Evolutionary conservation across 2,888 invertebrate species (phyloP), one percentile per base, ranked within the genome.

Genomic region (Drosophila neotestacea): DNA sequence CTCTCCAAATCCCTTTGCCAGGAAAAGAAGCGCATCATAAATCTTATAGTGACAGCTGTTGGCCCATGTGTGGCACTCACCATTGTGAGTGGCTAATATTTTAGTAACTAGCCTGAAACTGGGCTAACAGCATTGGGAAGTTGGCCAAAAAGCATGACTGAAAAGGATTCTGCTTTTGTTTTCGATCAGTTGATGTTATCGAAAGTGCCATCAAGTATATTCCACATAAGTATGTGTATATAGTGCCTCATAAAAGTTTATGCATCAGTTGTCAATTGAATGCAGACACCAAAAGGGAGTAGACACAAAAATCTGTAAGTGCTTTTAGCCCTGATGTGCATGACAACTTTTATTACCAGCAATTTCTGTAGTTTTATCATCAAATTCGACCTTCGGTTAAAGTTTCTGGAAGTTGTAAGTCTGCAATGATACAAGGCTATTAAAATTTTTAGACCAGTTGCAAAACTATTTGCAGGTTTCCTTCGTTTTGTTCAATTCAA

Each of bases 41-140:
- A 78, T 78, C 73, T 48, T 58, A 73, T 27, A 65, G 55, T 59
- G 73, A 55, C 77, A 61, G 60, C 41, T 44, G 50, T 32, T 41
- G 41, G 30, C 55, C 44, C 36, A 55, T 30, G 48, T 28, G 39
- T 47, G 36, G 41, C 16, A 38, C 46, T 34, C 34, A 28, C 59
- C 46, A 28, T 41, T 47, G 46, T 48, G 73, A 62, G 51, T 63
- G 56, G 70, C 74, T 79, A 68, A 73, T 73, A 73, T 68, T 73
- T 59, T 51, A 67, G 59, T 54, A 48, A 61, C 46, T 59, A 39
- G 38, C 56, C 60, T 42, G 65, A 44, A 44, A 56, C 39, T 56
- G 50, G 38, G 34, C 48, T 27, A 39, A 50, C 30, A 50, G 32
- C 39, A 32, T 4, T 41, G 22, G 4, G 22, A 39, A 38, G 16